phyloP scores from a whole-genome alignment of 2,113 vertebrate species.

The Hydrochoerus hydrochaeris region DNA sequence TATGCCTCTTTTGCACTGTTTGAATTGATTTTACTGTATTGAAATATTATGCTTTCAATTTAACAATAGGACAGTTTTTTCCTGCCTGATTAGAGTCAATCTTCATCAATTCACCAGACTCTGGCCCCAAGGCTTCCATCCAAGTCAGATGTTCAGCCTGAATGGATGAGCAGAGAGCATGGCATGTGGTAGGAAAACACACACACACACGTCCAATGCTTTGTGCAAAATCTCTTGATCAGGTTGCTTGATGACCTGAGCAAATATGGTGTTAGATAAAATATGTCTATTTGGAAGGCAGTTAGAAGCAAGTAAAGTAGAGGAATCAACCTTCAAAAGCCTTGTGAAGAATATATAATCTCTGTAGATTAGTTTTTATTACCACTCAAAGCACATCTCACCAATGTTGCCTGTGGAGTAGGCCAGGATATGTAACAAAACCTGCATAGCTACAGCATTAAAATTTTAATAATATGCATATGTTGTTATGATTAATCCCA shows the following conservation, averaged over 20 bases:
- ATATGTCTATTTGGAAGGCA: background rate
- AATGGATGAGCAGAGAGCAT: background rate
- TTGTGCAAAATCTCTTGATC: slow-evolving; percentile 8
- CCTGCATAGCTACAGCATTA: background rate
- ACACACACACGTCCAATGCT: background rate
- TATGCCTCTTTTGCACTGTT: background rate
- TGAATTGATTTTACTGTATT: background rate
- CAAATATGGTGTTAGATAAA: background rate
- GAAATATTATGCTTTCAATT: background rate
- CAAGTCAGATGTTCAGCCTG: background rate
- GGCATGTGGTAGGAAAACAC: too few relatives aligned
- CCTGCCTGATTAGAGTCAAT: background rate
- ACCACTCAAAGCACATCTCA: background rate
- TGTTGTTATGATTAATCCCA: slow-evolving; percentile 52
- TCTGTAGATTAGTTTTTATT: background rate
- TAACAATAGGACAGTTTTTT: background rate
- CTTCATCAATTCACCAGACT: background rate
- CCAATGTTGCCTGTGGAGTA: background rate
- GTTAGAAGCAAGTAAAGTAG: background rate
- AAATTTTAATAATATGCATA: background rate
- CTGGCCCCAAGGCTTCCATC: background rate
- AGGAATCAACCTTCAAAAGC: background rate
- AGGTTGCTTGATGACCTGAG: background rate
- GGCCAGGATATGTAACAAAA: background rate
- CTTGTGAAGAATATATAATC: background rate